Evolutionary conservation across 2,888 invertebrate genomes (phyloP).

Genomic region (Cepaea hortensis): DNA sequence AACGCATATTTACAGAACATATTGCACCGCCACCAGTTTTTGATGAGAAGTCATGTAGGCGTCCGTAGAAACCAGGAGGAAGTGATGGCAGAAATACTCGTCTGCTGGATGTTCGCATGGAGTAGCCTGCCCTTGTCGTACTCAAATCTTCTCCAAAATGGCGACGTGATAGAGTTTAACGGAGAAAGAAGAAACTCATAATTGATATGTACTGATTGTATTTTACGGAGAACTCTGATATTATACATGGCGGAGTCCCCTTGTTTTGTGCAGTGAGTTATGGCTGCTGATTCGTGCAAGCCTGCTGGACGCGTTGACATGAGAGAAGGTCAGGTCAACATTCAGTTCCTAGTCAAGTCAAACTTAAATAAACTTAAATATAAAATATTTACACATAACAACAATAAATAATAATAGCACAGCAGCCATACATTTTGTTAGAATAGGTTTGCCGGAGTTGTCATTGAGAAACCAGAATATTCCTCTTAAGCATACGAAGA

Average conservation of each 20-base stretch:
- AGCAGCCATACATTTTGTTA: too few relatives aligned
- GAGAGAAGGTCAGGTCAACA: constrained; percentile 40
- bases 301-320: constrained; percentile 42
- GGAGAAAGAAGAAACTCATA: background rate
- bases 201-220: background rate
- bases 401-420: too few relatives aligned
- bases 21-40: too few relatives aligned
- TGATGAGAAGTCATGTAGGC: background rate
- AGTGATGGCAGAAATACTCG: background rate
- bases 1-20: too few relatives aligned
- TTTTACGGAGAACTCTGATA: background rate
- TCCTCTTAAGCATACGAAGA: too few relatives aligned
- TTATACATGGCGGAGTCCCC: constrained; percentile 14
- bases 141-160: constrained; percentile 35
- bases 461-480: too few relatives aligned
- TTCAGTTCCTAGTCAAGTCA: background rate
- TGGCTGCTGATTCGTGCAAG: constrained; percentile 47
- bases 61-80: background rate
- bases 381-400: too few relatives aligned
- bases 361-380: too few relatives aligned
- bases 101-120: background rate
- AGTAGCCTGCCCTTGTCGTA: constrained; percentile 15
- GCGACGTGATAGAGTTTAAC: constrained; percentile 34
- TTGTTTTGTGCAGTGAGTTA: background rate
- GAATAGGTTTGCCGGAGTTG: too few relatives aligned